phyloP scores from a whole-genome alignment of 2,113 vertebrate genomes.

The Osmerus eperlanus region DNA sequence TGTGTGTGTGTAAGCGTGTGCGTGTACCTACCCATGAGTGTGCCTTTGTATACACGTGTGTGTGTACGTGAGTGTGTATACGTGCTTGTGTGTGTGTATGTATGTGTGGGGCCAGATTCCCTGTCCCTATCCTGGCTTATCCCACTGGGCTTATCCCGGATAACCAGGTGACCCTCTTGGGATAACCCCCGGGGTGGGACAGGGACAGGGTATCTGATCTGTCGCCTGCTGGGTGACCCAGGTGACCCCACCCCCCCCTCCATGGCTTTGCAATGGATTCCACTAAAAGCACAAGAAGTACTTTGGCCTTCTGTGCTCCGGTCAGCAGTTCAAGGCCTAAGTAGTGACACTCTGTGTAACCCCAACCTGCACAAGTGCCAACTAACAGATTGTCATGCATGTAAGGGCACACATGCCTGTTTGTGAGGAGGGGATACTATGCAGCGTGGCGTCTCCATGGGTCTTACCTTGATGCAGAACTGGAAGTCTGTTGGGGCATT shows the following conservation, averaged over 20 bases:
- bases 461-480: constrained; percentile 90
- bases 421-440: too few relatives aligned
- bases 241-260: constrained; percentile 19
- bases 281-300: neutral
- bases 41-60: constrained; percentile 4
- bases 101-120: constrained; percentile 44
- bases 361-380: too few relatives aligned
- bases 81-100: constrained; percentile 12
- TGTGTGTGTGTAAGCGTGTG: neutral
- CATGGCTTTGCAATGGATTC: neutral
- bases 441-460: neutral
- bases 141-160: constrained; percentile 61
- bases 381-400: too few relatives aligned
- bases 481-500: constrained; percentile 85
- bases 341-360: too few relatives aligned
- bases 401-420: too few relatives aligned
- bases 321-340: too few relatives aligned
- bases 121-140: constrained; percentile 57
- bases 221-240: constrained; percentile 40
- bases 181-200: constrained; percentile 45
- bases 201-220: constrained; percentile 40
- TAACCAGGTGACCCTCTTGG: constrained; percentile 61
- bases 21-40: constrained; percentile 11
- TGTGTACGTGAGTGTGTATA: constrained; percentile 22
- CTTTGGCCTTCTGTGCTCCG: neutral